A percentile compares a stretch with the other conserved stretches of the same genome.
Evolutionary conservation across 2,888 invertebrate species (phyloP).

Genomic region (Tenthredo distinguenda): DNA sequence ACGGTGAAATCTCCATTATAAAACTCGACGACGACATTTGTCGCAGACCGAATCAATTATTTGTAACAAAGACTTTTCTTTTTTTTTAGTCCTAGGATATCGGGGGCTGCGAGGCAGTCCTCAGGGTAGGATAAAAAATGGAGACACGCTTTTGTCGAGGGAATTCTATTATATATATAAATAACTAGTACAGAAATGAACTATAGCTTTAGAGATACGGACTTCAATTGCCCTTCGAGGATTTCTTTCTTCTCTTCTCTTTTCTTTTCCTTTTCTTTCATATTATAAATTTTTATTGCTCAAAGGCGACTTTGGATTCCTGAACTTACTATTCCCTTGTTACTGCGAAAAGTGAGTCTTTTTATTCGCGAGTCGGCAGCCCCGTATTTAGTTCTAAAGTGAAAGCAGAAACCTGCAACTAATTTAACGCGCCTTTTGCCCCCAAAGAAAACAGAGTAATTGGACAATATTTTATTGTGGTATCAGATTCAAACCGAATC

Average conservation of each 20-base stretch:
- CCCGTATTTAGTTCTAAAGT: background rate
- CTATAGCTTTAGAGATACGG: background rate
- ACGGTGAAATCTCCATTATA: background rate
- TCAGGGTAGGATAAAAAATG: background rate
- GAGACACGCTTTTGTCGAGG: background rate
- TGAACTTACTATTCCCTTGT: background rate
- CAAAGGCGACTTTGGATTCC: too few species aligned
- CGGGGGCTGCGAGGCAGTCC: background rate
- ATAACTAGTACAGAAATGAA: background rate
- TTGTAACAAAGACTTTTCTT: background rate
- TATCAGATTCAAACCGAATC: background rate
- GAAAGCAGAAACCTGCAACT: background rate
- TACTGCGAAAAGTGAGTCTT: background rate
- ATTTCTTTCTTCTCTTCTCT: background rate
- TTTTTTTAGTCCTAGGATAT: background rate
- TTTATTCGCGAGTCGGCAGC: background rate
- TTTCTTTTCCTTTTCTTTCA: background rate
- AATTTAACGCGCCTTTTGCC: constrained; percentile 3
- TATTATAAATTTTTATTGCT: background rate
- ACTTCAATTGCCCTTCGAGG: constrained; percentile 7
- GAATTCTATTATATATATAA: background rate
- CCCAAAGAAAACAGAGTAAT: constrained; percentile 12
- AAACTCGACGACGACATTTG: background rate
- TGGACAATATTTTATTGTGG: background rate
- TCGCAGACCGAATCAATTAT: background rate